Evolutionary conservation across 2,888 invertebrate genomes (phyloP).

Genomic region (Nebria brevicollis): DNA sequence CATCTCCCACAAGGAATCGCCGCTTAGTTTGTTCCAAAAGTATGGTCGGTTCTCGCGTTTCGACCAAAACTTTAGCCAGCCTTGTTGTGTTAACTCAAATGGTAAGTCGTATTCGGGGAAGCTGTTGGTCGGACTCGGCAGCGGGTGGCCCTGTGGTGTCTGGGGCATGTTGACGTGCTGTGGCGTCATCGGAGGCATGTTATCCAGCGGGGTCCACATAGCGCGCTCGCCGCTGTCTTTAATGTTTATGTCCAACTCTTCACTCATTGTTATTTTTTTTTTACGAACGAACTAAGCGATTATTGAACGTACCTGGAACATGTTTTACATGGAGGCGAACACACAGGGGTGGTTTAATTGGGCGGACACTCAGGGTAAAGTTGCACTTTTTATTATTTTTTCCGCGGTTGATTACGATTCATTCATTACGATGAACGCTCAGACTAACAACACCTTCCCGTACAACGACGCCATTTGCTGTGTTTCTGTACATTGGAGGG

Average conservation of each 20-base stretch:
- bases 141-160: conserved; percentile 69
- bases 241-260: conserved; percentile 59
- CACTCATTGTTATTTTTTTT: conserved; percentile 59
- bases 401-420: conserved; percentile 33
- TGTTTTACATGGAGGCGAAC: not conserved
- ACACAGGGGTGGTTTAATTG: not conserved
- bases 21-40: conserved; percentile 95
- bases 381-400: conserved; percentile 31
- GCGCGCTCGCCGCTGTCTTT: conserved; percentile 55
- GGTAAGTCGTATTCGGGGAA: conserved; percentile 66
- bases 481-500: not conserved
- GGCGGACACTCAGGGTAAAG: conserved; percentile 22
- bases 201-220: conserved; percentile 60
- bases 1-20: conserved; percentile 97
- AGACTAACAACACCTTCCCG: conserved; percentile 46
- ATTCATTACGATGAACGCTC: conserved; percentile 38
- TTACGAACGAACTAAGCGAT: conserved; percentile 11
- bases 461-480: conserved; percentile 46
- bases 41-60: conserved; percentile 94
- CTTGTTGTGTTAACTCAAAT: conserved; percentile 80
- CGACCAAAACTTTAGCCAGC: conserved; percentile 98
- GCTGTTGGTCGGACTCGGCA: conserved; percentile 64
- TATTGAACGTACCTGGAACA: not conserved
- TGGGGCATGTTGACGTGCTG: conserved; percentile 63
- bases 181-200: conserved; percentile 43